Base-by-base conservation (phyloP, 2,888 invertebrate species). In the Phortica magna region DNA sequence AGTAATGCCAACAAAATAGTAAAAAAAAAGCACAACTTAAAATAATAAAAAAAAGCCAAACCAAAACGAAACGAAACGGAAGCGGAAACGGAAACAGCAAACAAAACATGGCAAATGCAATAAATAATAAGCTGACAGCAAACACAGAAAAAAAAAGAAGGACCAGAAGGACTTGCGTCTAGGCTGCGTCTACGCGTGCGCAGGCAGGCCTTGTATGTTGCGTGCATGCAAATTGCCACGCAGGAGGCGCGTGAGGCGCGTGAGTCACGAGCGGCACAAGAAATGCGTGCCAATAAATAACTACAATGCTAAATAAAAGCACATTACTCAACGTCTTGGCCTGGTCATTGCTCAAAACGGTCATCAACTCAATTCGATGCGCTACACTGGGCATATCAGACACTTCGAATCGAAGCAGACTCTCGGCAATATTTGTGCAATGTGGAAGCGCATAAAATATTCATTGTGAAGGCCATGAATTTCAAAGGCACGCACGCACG, bases 91-190 rank as follows among this genome's bases (percentile, higher is more conserved):
- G 17, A 55, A 55, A 31, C 31, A 59, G 14, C 57, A 71, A 31
- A 31, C 31, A 31, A 31, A 55, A 31, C n/a, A 59, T 31, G 39
- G 17, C 22, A 68, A 39, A 68, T 17, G 68, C 68, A 68, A 68
- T 68, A 68, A 68, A 68, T 68, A 43, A 68, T 19, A 68, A n/a
- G 22, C 68, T 48, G 17, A 68, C 7, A 68, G 43, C 19, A 43
- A 48, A 67, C 39, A 67, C n/a, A 31, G 10, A 67, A 17, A 55
- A 9, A n/a, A 67, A 67, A 55, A 55, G 7, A 1, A 31, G 53
- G 53, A 53, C 53, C n/a, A 53, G 2, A 53, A n/a, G 5, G 5
- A 14, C 7, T 53, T 53, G 53, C 12, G 53, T 53, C 65, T 5
- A 0, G 1, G 7, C 5, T 2, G 65, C 65, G 65, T 5, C 41